Conservation (phyloP, 1,140 invertebrate species). For the Platyscapa corneri region DNA sequence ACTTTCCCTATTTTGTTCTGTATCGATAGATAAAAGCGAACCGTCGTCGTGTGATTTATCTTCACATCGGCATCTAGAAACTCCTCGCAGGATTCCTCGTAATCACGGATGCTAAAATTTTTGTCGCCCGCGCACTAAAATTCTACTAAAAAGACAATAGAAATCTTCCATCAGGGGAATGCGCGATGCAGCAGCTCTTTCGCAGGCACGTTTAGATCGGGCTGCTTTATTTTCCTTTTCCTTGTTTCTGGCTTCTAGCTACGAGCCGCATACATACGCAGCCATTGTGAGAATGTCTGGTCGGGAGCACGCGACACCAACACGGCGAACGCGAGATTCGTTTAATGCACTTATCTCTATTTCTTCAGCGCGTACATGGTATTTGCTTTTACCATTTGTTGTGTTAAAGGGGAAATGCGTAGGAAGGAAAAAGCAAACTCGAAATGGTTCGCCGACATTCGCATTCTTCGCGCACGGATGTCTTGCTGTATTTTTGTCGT, state of each 20-base stretch:
- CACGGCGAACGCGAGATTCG: not conserved
- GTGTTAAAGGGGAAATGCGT: conserved; percentile 55
- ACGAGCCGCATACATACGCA: not conserved
- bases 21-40: conserved; percentile 4
- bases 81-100: not conserved
- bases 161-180: not conserved
- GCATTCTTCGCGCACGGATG: not conserved
- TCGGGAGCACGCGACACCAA: not conserved
- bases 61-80: conserved; percentile 15
- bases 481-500: not conserved
- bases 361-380: conserved; percentile 60
- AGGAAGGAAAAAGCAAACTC: conserved; percentile 4
- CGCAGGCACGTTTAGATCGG: not conserved
- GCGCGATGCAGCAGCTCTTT: not conserved
- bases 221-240: conserved; percentile 8
- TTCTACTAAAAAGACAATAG: conserved; percentile 27
- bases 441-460: not conserved
- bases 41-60: conserved; percentile 3
- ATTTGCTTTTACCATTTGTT: conserved; percentile 66
- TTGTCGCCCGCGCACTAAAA: not conserved
- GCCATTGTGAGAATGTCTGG: not conserved
- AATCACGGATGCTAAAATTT: conserved; percentile 11
- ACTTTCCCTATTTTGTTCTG: not conserved
- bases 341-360: conserved; percentile 69
- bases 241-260: not conserved